phyloP scores from a whole-genome alignment of 2,113 vertebrate species.

The Myanophis thanlyinensis region DNA sequence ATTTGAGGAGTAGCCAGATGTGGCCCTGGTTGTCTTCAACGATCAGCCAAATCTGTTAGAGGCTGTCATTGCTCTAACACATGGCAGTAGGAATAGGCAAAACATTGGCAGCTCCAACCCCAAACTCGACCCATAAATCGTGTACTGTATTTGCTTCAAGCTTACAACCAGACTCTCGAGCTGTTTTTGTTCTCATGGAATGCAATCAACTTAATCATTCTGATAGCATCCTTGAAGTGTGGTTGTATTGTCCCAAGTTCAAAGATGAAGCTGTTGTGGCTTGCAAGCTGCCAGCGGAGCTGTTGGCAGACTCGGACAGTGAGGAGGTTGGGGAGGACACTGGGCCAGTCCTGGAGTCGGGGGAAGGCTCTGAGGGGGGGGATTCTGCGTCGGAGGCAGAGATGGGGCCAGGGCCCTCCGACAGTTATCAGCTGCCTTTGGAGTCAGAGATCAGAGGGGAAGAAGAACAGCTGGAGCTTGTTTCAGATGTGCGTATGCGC shows the following conservation, averaged over 20 bases:
- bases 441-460: too few relatives aligned
- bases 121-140: neutral
- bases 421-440: too few relatives aligned
- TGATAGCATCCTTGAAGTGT: neutral
- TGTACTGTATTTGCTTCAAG: neutral
- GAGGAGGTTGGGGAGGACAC: too few relatives aligned
- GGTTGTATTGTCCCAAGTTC: neutral
- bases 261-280: too few relatives aligned
- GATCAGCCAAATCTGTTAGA: neutral
- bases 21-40: neutral
- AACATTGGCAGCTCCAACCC: neutral
- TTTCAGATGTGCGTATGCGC: too few relatives aligned
- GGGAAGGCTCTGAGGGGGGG: too few relatives aligned
- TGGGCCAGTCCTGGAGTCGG: too few relatives aligned
- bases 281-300: too few relatives aligned
- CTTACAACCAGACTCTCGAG: neutral
- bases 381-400: too few relatives aligned
- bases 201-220: neutral
- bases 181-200: neutral
- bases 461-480: too few relatives aligned
- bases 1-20: neutral
- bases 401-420: too few relatives aligned
- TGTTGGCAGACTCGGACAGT: too few relatives aligned
- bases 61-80: neutral
- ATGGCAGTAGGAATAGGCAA: neutral